These are phyloP conservation scores for Cyprinus carpio DNA, from an alignment of 2,113 vertebrate species.

Conservation along the genomic window DNA sequence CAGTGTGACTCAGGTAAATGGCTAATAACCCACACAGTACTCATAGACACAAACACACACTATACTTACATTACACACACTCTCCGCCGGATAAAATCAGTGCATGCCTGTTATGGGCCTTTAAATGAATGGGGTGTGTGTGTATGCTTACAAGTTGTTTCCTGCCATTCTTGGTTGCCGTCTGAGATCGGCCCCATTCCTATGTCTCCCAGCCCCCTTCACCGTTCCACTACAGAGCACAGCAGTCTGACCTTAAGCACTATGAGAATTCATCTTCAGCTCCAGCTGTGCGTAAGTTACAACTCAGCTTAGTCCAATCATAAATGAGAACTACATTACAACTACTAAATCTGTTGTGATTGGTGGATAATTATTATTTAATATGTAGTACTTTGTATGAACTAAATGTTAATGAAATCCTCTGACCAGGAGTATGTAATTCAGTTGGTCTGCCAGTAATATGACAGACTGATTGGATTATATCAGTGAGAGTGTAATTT, in stretches of 20 bases:
- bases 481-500: conserved; percentile 4
- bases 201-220: conserved; percentile 19
- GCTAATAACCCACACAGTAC: not conserved
- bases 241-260: conserved; percentile 17
- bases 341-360: too few species aligned
- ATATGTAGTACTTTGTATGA: conserved; percentile 7
- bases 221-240: conserved; percentile 31
- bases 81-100: conserved; percentile 17
- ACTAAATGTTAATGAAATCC: conserved; percentile 6
- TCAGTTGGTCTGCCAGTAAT: not conserved
- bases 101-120: conserved; percentile 21
- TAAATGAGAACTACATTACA: not conserved
- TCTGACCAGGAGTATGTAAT: not conserved
- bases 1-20: conserved; percentile 34
- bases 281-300: not conserved
- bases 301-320: not conserved
- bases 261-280: not conserved
- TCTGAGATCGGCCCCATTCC: conserved; percentile 34
- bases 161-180: conserved; percentile 43
- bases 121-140: conserved; percentile 29
- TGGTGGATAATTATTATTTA: too few species aligned
- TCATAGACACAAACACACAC: conserved; percentile 18
- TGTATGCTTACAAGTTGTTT: conserved; percentile 33
- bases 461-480: conserved; percentile 17
- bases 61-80: not conserved